Evolutionary conservation across 2,888 invertebrate genomes (phyloP), one percentile per base, ranked within the genome.

Genomic region (Protodeltote pygarga): DNA sequence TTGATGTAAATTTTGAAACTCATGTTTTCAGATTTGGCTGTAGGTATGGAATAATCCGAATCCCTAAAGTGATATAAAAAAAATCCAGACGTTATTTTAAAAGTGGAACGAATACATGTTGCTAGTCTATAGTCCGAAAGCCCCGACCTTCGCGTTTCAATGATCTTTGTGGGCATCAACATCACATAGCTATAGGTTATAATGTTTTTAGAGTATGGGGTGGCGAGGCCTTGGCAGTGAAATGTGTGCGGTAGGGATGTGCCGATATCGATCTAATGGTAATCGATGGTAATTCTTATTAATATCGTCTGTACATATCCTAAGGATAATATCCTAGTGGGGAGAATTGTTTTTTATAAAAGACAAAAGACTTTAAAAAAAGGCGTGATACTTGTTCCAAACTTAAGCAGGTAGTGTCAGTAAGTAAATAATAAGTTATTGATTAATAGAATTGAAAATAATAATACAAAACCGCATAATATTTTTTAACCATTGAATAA

Each of bases 141-240:
- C 5, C 8, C 5, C n/a, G 34, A 24, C 63, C 48, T 62, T 62
- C 63, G 19, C 20, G 19, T 29, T 54, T 62, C 45, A 34, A 55
- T 46, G 25, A 49, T n/a, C n/a, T 1, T 33, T 8, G 14, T 24
- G 32, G 17, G 2, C 46, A 62, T 62, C 44, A 62, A 62, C 33
- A 9, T 10, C 33, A 55, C 37, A 54, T 23, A 54, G 25, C 39
- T 28, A 19, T 14, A 23, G 28, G 20, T 34, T 37, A 60, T 64
- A 60, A 62, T 57, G 58, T 62, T 65, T 62, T 54, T 48, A 65
- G 57, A 50, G 48, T 67, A 50, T 59, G 65, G 79, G 76, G 75
- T 72, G 57, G 71, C 48, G 65, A 49, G 82, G 62, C 81, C 81
- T 83, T 84, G 83, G 70, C 85, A 80, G 65, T 85, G 83, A 83